Conservation (phyloP, 2,113 vertebrate species). For the Pygathrix nemaeus region DNA sequence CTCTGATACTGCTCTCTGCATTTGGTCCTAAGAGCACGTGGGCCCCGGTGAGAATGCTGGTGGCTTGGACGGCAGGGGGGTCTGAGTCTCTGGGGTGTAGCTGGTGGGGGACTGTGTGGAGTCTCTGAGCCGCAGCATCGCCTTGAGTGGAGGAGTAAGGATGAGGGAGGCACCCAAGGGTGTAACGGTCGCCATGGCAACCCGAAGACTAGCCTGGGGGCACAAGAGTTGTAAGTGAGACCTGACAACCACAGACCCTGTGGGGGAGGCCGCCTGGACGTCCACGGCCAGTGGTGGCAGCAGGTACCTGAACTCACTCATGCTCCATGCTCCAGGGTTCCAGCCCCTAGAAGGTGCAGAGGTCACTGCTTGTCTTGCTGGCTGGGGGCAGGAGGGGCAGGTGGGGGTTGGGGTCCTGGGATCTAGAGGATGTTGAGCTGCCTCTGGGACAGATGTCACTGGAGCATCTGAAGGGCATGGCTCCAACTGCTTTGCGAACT, state of each 20-base stretch:
- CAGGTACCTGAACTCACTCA: no score
- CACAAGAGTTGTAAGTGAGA: no score
- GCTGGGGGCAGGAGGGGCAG: neutral
- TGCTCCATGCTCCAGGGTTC: no score
- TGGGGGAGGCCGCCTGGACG: neutral
- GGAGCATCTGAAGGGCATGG: neutral
- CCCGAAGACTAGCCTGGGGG: neutral
- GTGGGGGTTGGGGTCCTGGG: neutral
- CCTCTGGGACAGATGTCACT: neutral
- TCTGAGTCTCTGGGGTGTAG: neutral
- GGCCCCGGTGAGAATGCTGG: neutral
- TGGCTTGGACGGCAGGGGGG: neutral
- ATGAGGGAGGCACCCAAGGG: neutral
- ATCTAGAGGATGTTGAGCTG: neutral
- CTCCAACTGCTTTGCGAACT: neutral
- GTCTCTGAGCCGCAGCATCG: neutral
- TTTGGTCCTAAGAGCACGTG: neutral
- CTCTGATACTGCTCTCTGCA: neutral
- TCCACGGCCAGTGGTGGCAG: accelerated
- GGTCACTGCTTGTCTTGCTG: no score
- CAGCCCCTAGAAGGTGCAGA: no score
- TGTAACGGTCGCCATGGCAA: neutral
- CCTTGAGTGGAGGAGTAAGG: neutral
- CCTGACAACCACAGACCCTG: no score
- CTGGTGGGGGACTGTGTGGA: neutral